Evolutionary conservation across 37 sponge, comb jelly and placozoan genomes (phyloP).

Genomic region (Ephydatia muelleri): DNA sequence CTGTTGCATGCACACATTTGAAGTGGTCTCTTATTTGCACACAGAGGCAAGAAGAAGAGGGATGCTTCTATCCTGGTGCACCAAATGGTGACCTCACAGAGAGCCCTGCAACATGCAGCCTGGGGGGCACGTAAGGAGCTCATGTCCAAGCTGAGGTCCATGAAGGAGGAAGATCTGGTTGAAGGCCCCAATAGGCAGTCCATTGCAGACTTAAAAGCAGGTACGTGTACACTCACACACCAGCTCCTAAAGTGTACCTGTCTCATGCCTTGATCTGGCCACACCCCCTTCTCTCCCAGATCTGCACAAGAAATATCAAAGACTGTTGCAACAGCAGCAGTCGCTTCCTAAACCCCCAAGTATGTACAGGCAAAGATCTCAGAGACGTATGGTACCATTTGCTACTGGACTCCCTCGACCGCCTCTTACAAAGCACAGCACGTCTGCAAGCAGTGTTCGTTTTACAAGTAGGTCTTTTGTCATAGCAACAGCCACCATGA

Average conservation of each 20-base stretch:
- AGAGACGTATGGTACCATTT: background rate
- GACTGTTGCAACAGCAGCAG: background rate
- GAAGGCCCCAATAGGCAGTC: background rate
- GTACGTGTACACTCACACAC: background rate
- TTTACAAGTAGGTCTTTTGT: background rate
- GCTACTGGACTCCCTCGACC: background rate
- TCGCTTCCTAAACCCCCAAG: background rate
- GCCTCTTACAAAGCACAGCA: background rate
- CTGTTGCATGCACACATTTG: background rate
- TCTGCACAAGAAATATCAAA: background rate
- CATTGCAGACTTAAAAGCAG: background rate
- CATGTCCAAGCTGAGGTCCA: constrained; percentile 21
- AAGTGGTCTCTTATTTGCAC: background rate
- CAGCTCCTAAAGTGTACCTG: background rate
- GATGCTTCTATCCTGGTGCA: constrained; percentile 58
- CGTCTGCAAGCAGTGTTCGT: background rate
- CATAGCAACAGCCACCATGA: too few species aligned
- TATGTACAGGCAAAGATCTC: background rate
- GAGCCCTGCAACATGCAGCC: constrained; percentile 71
- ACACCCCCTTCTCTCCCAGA: background rate
- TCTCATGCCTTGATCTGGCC: background rate
- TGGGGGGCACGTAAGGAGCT: constrained; percentile 73
- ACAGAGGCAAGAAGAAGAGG: constrained; percentile 33
- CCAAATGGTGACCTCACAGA: constrained; percentile 52
- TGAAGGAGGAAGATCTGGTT: constrained; percentile 20